Base-by-base conservation (phyloP, 2,113 vertebrate species). In the Cynocephalus volans region DNA sequence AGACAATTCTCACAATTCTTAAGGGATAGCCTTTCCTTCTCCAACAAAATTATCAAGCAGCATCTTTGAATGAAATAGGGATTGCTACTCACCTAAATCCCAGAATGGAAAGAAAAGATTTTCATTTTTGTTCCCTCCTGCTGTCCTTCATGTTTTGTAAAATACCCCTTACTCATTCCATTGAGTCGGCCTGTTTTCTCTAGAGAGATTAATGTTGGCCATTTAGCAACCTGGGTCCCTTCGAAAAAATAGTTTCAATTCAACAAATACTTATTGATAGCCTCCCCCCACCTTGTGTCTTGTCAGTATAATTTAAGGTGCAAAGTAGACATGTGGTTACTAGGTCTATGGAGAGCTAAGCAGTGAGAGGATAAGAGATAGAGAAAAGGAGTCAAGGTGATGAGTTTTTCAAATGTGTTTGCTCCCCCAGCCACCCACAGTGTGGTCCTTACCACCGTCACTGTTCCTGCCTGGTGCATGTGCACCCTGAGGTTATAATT, bases 241-340 rank as follows among this genome's bases (percentile, higher is more conserved):
- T 93, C 24, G 93, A 95, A 91, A 91, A 82, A 69, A 77, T 24
- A 69, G 9, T 84, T 95, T 95, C n/a, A 88, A 24, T 58, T 89
- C 28, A 96, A 54, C 33, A 56, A 73, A 56, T 75, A 58, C 17
- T 62, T 41, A 15, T 6, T 80, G 36, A 84, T 14, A 14, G 80
- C 17, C 13, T 8, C 21, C 17, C 4, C 33, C 23, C 2, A 18
- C 18, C 12, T 31, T 10, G 19, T 7, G 24, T 89, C 24, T 77
- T 88, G 6, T 80, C 18, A 54, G 69, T 89, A 19, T 89, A 89
- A 67, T 80, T 93, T 80, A 82, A 50, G 6, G 19, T 76, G 9
- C 26, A 72, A 92, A 95, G 24, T 26, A 77, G 24, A 41, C 52
- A 65, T 70, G 65, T 17, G 8, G 2, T 28, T 67, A 88, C 65